Evolutionary conservation across 2,797 vertebrate genomes (phyloP), one percentile per base, ranked within the genome.

Genomic region (Monodelphis domestica): DNA sequence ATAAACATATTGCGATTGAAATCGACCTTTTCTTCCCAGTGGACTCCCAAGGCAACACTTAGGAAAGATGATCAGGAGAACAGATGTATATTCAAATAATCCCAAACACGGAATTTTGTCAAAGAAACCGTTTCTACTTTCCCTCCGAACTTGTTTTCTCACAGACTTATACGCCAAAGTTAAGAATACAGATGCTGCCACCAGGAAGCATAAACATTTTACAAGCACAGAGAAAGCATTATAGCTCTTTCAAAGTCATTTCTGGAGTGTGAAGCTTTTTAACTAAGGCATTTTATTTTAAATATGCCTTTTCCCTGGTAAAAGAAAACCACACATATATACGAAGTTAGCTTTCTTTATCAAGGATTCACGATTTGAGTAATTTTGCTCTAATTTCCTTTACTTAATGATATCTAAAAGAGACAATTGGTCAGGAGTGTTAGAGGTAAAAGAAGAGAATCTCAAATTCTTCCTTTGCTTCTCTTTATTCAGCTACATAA

Each of bases 1-100:
- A 52, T 94, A 96, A 95, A 89, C 90, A 87, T 84, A 28, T 90
- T 89, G 24, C 94, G 94, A 97, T 95, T 95, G 95, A 96, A 92
- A 92, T 45, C 96, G 94, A 95, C 90, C 94, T 87, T 93, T 94
- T 93, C 87, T 95, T 94, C 93, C 54, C 91, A 89, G 55, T 45
- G 9, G 59, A 53, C 54, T 96, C 84, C 91, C 63, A 9, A 4
- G 57, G 28, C 70, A 33, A 56, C 87, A 93, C 92, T 95, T 94
- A 95, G 38, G 53, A 55, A 91, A 92, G 55, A 70, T 11, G 92
- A 93, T 45, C 57, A 63, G 33, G n/a, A 89, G 93, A 95, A 93
- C 51, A 96, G 92, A 94, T 52, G 91, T 28, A 52, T 17, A 33
- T 17, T 5, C 70, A 54, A 92, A 95, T 78, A 84, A 56, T 57